Evolutionary conservation across 2,113 vertebrate genomes (phyloP).

Genomic region (Callocephalon fimbriatum): DNA sequence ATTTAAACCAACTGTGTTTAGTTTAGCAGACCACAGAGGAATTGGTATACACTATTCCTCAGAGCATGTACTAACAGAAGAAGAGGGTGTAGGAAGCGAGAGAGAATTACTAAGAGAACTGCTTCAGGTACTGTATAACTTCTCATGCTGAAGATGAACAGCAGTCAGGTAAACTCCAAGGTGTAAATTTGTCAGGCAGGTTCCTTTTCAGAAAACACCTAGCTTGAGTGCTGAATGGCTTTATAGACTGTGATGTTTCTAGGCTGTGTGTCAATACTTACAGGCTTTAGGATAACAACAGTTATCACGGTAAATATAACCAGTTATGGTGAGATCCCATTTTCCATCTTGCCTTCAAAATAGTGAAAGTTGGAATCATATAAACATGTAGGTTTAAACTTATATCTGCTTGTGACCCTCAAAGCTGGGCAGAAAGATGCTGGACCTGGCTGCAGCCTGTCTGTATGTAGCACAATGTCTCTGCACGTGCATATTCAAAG

Average conservation of each 20-base stretch:
- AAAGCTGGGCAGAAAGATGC: background rate
- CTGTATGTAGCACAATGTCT: rapidly evolving
- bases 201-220: background rate
- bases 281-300: background rate
- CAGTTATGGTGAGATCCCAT: background rate
- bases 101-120: background rate
- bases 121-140: background rate
- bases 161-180: background rate
- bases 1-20: background rate
- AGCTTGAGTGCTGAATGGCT: background rate
- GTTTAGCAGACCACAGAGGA: background rate
- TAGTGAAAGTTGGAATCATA: background rate
- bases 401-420: background rate
- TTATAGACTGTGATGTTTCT: background rate
- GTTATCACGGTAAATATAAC: background rate
- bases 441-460: background rate
- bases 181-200: background rate
- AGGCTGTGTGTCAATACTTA: background rate
- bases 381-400: background rate
- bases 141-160: background rate
- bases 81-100: background rate
- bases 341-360: background rate
- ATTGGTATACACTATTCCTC: background rate
- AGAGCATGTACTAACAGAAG: background rate
- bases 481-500: background rate